These are phyloP conservation scores for Chauna torquata DNA, from an alignment of 2,113 vertebrate genomes.

Conservation along the genomic window DNA sequence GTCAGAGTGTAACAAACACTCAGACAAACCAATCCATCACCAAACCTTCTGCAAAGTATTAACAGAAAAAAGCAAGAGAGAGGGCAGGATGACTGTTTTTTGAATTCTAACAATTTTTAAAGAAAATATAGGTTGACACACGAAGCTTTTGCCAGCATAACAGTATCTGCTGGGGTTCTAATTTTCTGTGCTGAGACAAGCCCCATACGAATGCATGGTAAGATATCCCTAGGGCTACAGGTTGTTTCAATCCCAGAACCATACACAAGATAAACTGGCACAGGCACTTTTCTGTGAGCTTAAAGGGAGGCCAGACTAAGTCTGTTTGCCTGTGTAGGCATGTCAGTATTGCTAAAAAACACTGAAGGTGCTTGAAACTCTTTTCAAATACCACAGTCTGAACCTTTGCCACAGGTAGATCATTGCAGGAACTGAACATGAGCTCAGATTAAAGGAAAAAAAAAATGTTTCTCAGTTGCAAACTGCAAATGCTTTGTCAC, in stretches of 20 bases:
- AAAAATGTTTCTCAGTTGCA: not conserved
- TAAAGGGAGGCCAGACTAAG: not conserved
- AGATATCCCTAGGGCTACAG: not conserved
- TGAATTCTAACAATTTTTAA: constrained; percentile 19
- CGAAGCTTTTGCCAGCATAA: not conserved
- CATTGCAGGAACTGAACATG: not conserved
- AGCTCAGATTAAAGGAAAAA: not conserved
- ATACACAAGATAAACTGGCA: not conserved
- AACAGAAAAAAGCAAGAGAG: constrained; percentile 40
- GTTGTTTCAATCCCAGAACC: not conserved
- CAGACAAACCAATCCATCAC: constrained; percentile 66
- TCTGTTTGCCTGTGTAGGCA: constrained; percentile 16
- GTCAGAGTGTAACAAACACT: constrained; percentile 65
- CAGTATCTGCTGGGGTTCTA: not conserved
- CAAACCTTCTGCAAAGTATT: constrained; percentile 70
- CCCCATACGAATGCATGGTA: not conserved
- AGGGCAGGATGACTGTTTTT: not conserved
- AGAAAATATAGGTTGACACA: constrained; percentile 1
- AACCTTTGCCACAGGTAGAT: constrained; percentile 11
- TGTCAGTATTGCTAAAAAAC: not conserved
- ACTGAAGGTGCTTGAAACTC: constrained; percentile 27
- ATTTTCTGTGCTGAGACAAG: not conserved
- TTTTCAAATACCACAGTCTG: constrained; percentile 43
- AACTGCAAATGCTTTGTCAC: constrained; percentile 28
- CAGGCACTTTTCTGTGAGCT: not conserved